Evolutionary conservation across 2,888 invertebrate species (phyloP).

Genomic region (Augochlorella aurata): DNA sequence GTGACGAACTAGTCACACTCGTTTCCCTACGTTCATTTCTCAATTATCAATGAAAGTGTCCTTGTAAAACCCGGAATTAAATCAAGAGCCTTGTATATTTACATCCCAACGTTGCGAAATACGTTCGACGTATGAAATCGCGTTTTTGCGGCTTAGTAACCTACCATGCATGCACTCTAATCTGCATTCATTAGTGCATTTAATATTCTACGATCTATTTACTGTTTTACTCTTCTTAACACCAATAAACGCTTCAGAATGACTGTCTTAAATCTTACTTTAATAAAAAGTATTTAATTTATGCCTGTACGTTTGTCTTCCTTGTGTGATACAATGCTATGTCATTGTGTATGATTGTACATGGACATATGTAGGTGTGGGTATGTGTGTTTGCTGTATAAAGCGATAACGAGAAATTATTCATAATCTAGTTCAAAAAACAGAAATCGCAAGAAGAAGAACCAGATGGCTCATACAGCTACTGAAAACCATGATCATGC

Average conservation of each 20-base stretch:
- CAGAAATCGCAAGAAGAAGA: conserved; percentile 82
- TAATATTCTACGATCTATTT: neutral
- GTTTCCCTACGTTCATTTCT: conserved; percentile 11
- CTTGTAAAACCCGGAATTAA: neutral
- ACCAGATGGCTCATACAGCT: conserved; percentile 76
- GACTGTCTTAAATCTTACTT: neutral
- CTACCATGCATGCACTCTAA: conserved; percentile 13
- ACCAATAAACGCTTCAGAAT: neutral
- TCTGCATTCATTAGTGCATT: neutral
- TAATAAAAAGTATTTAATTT: neutral
- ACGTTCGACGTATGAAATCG: neutral
- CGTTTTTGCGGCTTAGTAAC: conserved; percentile 33
- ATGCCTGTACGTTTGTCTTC: neutral
- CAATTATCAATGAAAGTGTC: conserved; percentile 19
- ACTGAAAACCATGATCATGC: conserved; percentile 75
- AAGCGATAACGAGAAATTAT: neutral
- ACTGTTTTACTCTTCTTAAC: neutral
- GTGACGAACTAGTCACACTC: conserved; percentile 19
- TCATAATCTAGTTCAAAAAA: conserved; percentile 81
- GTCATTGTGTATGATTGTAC: neutral
- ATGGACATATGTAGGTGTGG: too few relatives aligned
- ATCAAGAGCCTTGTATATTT: too few relatives aligned
- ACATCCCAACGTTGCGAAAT: neutral
- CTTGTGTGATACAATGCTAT: neutral
- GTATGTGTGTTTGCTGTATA: neutral